Conservation (phyloP, 2,113 vertebrate species). For the pig (Sus scrofa) region T2T-Sscrofa CM000814.6:107074501-107075000, state of each 20-base stretch:
- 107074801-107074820: constrained; percentile 65
- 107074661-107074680: constrained; percentile 64
- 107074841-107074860: constrained; percentile 68
- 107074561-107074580: constrained; percentile 58
- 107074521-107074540: constrained; percentile 63
- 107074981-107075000: background rate
- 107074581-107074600: constrained; percentile 73
- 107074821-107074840: constrained; percentile 66
- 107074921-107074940: constrained; percentile 46
- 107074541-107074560: constrained; percentile 62
- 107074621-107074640: constrained; percentile 71
- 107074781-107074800: constrained; percentile 66
- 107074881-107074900: constrained; percentile 67
- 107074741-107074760: constrained; percentile 72
- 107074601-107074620: constrained; percentile 74
- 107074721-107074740: constrained; percentile 68
- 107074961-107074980: constrained; percentile 29
- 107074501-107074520: constrained; percentile 60
- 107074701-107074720: constrained; percentile 67
- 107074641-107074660: constrained; percentile 71
- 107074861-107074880: constrained; percentile 63
- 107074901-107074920: constrained; percentile 66
- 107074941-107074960: background rate
- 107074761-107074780: constrained; percentile 73
- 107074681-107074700: constrained; percentile 69